Evolutionary conservation across 1,140 invertebrate genomes (phyloP).

Genomic region (Hetaerina americana): DNA sequence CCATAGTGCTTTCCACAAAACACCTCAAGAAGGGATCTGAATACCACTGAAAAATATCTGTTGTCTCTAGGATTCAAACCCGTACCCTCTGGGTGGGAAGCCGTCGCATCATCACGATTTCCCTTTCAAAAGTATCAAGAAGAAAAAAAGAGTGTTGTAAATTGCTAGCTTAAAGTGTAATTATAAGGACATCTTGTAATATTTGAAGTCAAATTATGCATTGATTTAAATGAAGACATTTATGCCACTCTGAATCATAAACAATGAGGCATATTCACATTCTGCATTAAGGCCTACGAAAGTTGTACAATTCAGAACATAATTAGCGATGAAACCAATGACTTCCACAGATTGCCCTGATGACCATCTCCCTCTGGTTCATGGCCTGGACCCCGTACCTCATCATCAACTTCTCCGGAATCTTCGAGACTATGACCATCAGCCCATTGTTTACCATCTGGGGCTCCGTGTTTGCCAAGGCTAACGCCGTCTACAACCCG

Average conservation of each 20-base stretch:
- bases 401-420: slow-evolving; percentile 25
- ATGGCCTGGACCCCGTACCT: slow-evolving; percentile 26
- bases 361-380: slow-evolving; percentile 28
- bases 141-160: too few species aligned
- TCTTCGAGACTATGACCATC: slow-evolving; percentile 25
- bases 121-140: too few species aligned
- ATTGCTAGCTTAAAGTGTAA: too few species aligned
- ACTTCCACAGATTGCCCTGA: slow-evolving; percentile 32
- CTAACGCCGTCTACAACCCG: slow-evolving; percentile 22
- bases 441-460: slow-evolving; percentile 22
- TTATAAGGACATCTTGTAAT: too few species aligned
- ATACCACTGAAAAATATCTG: too few species aligned
- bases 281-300: slow-evolving; percentile 11
- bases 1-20: too few species aligned
- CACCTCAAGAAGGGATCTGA: too few species aligned
- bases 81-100: too few species aligned
- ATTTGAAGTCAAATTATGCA: background rate
- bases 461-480: slow-evolving; percentile 22
- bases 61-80: too few species aligned
- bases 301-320: slow-evolving; percentile 5
- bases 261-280: background rate
- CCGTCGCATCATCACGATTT: too few species aligned
- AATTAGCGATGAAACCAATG: background rate
- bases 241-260: background rate
- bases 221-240: too few species aligned